These are phyloP conservation scores for Phrynosoma blainvillii DNA, from an alignment of 2,113 vertebrate genomes.

Conservation along the genomic window DNA sequence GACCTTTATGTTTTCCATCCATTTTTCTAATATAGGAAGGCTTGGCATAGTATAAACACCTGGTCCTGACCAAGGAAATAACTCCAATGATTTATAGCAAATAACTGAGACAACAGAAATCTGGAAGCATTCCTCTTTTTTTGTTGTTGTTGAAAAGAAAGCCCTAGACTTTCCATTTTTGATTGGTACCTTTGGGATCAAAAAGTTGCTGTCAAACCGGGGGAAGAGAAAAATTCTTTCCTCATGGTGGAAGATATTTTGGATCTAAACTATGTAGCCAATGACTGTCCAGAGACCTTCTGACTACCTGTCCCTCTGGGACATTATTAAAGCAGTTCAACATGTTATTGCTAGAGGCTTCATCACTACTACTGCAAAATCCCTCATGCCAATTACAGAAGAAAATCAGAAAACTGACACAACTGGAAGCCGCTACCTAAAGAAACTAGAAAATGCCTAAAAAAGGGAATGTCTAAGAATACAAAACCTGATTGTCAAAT, in stretches of 20 bases:
- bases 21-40: not conserved
- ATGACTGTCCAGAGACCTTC: not conserved
- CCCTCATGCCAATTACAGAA: not conserved
- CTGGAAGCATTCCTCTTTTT: not conserved
- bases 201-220: conserved; percentile 2
- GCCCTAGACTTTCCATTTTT: not conserved
- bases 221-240: not conserved
- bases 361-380: not conserved
- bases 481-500: not conserved
- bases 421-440: not conserved
- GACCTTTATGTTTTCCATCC: not conserved
- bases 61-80: not conserved
- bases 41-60: not conserved
- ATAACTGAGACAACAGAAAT: not conserved
- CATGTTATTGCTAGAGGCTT: not conserved
- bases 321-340: not conserved
- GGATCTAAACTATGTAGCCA: not conserved
- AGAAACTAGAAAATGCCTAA: not conserved
- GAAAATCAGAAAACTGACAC: not conserved
- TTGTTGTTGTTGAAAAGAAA: not conserved
- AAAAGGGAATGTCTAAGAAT: not conserved
- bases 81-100: not conserved
- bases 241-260: not conserved
- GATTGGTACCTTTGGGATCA: not conserved
- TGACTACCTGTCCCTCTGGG: not conserved